A percentile compares a stretch with the other conserved stretches of the same genome.
Conservation (phyloP, 2,113 vertebrate genomes). For the Mirza zaza region DNA sequence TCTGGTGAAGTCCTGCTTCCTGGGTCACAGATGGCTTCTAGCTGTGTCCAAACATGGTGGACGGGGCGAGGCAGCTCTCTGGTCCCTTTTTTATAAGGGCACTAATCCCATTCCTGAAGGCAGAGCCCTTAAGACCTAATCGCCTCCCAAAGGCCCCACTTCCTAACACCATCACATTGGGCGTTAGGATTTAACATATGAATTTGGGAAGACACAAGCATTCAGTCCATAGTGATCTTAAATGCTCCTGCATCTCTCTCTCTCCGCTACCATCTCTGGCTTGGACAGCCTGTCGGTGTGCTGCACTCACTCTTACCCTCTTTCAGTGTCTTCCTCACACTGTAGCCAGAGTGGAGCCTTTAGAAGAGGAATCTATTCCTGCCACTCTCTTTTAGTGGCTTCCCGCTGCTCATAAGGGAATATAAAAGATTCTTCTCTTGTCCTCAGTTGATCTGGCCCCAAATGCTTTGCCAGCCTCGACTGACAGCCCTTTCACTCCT, state of each 20-base stretch:
- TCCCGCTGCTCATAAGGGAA: neutral
- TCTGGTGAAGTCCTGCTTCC: neutral
- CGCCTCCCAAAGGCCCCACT: neutral
- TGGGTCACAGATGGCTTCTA: neutral
- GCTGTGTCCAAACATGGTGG: neutral
- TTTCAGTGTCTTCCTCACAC: neutral
- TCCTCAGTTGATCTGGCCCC: neutral
- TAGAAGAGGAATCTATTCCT: neutral
- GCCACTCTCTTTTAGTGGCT: neutral
- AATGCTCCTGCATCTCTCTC: neutral
- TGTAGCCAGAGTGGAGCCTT: neutral
- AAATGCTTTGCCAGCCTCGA: neutral
- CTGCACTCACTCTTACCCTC: neutral
- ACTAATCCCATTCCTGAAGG: neutral
- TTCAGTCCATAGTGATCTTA: neutral
- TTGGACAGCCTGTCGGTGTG: neutral
- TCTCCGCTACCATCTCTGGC: neutral
- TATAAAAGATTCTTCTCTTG: neutral
- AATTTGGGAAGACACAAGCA: neutral
- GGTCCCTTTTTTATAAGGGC: neutral
- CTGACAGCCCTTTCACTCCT: neutral
- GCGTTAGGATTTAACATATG: neutral
- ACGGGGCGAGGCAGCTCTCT: too few relatives aligned
- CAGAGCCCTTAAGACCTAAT: neutral
- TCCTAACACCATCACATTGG: neutral